phyloP scores from a whole-genome alignment of 2,888 invertebrate species.

The Metopia argyrocephala region DNA sequence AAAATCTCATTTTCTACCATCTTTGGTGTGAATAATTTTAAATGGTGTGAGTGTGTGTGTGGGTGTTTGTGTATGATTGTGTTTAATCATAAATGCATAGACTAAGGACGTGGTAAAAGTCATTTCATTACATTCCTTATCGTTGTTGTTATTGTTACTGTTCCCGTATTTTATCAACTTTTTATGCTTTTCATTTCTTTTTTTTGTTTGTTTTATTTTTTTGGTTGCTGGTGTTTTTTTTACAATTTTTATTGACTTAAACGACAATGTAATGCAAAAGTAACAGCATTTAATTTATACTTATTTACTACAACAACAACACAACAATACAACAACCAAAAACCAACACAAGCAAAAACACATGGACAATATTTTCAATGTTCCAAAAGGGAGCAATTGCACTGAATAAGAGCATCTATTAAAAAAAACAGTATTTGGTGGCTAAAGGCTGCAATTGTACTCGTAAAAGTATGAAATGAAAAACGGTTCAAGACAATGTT shows the following conservation, averaged over 20 bases:
- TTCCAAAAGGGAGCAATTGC: constrained; percentile 48
- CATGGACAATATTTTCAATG: constrained; percentile 36
- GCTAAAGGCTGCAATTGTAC: not conserved
- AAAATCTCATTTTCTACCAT: too few relatives aligned
- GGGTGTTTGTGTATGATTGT: not conserved
- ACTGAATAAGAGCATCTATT: constrained; percentile 21
- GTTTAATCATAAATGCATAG: constrained; percentile 42
- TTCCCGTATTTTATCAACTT: too few relatives aligned
- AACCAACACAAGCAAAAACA: too few relatives aligned
- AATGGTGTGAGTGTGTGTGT: not conserved
- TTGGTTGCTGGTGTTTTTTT: not conserved
- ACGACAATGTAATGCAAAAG: constrained; percentile 52
- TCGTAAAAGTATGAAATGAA: constrained; percentile 10
- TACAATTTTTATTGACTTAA: constrained; percentile 10
- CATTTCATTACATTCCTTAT: constrained; percentile 64
- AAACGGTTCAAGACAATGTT: constrained; percentile 57
- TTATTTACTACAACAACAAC: constrained; percentile 28
- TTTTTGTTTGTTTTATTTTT: not conserved
- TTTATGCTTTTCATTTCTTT: too few relatives aligned
- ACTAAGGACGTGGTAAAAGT: constrained; percentile 60
- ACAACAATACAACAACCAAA: too few relatives aligned
- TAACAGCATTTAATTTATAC: constrained; percentile 45
- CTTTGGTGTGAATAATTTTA: too few relatives aligned
- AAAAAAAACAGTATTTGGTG: constrained; percentile 14
- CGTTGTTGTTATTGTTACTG: constrained; percentile 45